Percentiles rank a stretch among this genome's conserved stretches.
Evolutionary conservation across 2,797 vertebrate genomes (phyloP).

Genomic region (Loris lydekkerianus): DNA sequence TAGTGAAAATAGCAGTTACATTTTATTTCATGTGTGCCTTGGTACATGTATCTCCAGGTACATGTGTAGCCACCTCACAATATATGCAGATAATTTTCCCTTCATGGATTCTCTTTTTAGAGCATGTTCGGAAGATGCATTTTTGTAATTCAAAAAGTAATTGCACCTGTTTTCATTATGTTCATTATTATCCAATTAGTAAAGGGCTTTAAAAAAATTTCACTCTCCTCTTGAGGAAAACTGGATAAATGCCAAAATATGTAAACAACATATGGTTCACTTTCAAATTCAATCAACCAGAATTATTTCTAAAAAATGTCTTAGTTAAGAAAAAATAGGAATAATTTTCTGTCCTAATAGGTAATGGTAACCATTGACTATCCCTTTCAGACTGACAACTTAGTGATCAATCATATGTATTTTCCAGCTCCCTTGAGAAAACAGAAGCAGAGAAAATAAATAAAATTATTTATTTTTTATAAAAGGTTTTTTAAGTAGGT

Average conservation of each 20-base stretch:
- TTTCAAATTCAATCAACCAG: constrained; percentile 85
- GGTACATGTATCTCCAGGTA: background rate
- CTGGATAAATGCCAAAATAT: constrained; percentile 86
- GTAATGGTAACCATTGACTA: constrained; percentile 85
- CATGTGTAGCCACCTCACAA: background rate
- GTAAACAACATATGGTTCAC: constrained; percentile 86
- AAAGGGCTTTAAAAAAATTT: constrained; percentile 58
- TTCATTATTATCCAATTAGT: constrained; percentile 86
- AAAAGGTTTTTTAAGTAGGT: background rate
- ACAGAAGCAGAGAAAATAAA: background rate
- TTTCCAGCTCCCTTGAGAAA: background rate
- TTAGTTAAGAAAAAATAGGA: constrained; percentile 85
- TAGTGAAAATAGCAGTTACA: background rate
- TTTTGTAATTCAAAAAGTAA: constrained; percentile 73
- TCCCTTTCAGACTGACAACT: constrained; percentile 74
- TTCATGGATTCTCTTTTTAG: constrained; percentile 65
- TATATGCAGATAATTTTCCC: background rate
- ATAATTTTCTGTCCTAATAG: constrained; percentile 84
- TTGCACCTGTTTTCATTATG: constrained; percentile 85
- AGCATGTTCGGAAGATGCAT: constrained; percentile 74
- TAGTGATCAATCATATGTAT: constrained; percentile 35
- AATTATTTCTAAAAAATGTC: constrained; percentile 84
- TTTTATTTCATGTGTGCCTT: background rate
- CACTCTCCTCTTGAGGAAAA: constrained; percentile 78
- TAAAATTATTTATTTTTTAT: background rate